Percentiles rank a stretch among this genome's conserved stretches.
phyloP scores from a whole-genome alignment of 1,140 invertebrate species.

The Orius laevigatus region DNA sequence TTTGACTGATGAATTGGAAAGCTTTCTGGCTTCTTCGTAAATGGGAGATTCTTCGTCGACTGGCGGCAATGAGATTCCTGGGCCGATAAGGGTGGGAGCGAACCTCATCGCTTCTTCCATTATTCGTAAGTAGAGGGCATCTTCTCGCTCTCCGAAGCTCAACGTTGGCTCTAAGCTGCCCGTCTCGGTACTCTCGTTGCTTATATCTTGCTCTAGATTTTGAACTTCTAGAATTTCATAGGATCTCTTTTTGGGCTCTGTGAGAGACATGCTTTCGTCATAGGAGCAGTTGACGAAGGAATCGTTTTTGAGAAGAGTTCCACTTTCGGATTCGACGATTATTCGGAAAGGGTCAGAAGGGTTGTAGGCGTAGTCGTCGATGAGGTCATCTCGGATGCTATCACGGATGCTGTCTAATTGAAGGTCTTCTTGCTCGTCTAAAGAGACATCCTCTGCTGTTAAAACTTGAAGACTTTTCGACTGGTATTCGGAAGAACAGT shows the following conservation, averaged over 20 bases:
- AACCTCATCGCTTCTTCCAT: slow-evolving; percentile 23
- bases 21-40: neutral
- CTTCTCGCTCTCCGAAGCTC: slow-evolving; percentile 15
- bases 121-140: slow-evolving; percentile 21
- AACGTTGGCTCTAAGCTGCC: slow-evolving; percentile 1
- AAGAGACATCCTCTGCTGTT: no score
- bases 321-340: slow-evolving; percentile 8
- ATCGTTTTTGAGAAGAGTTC: slow-evolving; percentile 7
- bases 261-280: neutral
- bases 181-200: neutral
- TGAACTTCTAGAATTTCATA: slow-evolving; percentile 9
- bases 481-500: slow-evolving; percentile 29
- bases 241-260: neutral
- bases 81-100: slow-evolving; percentile 19
- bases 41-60: slow-evolving; percentile 19
- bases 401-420: neutral
- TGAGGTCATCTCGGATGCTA: neutral
- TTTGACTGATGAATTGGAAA: neutral
- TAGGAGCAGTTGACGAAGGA: neutral
- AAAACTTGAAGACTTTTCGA: no score
- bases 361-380: neutral
- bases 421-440: neutral
- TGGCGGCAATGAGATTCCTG: slow-evolving; percentile 18
- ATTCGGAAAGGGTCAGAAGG: slow-evolving; percentile 3
- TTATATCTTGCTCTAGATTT: slow-evolving; percentile 3